Evolutionary conservation across 2,113 vertebrate species (phyloP).

Genomic region (Passerina amoena): DNA sequence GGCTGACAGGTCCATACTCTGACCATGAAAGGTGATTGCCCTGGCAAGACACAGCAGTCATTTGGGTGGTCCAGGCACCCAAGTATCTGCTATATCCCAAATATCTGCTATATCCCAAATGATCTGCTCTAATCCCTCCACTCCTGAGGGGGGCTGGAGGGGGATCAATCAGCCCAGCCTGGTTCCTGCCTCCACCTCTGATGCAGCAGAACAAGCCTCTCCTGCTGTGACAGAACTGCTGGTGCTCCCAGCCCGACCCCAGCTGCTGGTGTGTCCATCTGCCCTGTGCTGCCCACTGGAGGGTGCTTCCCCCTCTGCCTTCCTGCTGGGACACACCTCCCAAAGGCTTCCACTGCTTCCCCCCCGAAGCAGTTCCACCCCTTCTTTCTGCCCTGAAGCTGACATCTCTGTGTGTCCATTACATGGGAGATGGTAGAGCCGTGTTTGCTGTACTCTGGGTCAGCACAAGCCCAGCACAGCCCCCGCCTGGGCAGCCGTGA

Average conservation of each 20-base stretch:
- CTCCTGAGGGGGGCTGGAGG: neutral
- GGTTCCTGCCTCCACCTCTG: neutral
- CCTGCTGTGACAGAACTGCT: neutral
- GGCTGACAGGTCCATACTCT: neutral
- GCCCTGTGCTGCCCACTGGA: neutral
- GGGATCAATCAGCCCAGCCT: neutral
- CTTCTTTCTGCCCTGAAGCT: neutral
- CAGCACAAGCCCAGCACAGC: neutral
- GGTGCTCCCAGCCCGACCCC: neutral
- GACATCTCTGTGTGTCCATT: neutral
- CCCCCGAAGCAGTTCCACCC: neutral
- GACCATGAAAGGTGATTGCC: neutral
- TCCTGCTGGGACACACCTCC: neutral
- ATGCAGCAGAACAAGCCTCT: neutral
- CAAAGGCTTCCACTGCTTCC: neutral
- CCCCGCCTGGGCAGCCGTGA: neutral
- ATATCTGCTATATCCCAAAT: no score
- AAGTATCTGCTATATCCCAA: no score
- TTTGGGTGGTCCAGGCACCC: neutral
- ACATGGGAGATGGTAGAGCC: fast-evolving
- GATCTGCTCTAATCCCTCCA: neutral
- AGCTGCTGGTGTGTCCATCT: neutral
- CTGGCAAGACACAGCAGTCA: neutral
- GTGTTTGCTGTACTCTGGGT: fast-evolving
- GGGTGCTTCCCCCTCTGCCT: neutral